Conservation (phyloP, 2,797 vertebrate species). For the Alfaro cultratus region DNA sequence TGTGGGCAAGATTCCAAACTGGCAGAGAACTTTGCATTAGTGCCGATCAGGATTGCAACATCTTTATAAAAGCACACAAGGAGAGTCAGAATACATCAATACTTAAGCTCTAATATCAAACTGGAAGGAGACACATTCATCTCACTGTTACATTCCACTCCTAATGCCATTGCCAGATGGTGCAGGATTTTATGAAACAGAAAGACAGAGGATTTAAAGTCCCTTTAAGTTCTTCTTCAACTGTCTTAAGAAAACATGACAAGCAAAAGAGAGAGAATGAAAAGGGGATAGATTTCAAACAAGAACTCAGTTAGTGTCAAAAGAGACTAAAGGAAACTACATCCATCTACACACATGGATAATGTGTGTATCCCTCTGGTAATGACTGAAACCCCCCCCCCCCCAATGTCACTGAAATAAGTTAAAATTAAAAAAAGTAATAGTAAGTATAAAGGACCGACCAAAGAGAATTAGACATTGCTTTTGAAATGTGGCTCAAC, state of each 20-base stretch:
- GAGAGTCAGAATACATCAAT: slow-evolving; percentile 16
- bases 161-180: slow-evolving; percentile 33
- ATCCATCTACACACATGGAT: not conserved
- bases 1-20: slow-evolving; percentile 46
- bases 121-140: slow-evolving; percentile 16
- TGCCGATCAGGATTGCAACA: slow-evolving; percentile 5
- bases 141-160: slow-evolving; percentile 30
- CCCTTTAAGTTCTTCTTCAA: slow-evolving; percentile 6
- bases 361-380: not conserved
- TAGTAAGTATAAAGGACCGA: not conserved
- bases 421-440: not conserved
- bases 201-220: slow-evolving; percentile 19
- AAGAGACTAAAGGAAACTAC: not conserved
- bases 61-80: slow-evolving; percentile 19
- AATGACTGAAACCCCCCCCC: too few relatives aligned
- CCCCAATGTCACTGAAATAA: not conserved
- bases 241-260: slow-evolving; percentile 1
- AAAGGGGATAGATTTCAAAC: not conserved
- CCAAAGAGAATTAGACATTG: too few relatives aligned
- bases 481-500: too few relatives aligned
- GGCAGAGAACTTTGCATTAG: slow-evolving; percentile 34
- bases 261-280: not conserved
- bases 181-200: slow-evolving; percentile 36
- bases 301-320: slow-evolving; percentile 1
- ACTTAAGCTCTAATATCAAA: not conserved